Conservation (phyloP, 2,888 invertebrate species). For the Calameuta filiformis region DNA sequence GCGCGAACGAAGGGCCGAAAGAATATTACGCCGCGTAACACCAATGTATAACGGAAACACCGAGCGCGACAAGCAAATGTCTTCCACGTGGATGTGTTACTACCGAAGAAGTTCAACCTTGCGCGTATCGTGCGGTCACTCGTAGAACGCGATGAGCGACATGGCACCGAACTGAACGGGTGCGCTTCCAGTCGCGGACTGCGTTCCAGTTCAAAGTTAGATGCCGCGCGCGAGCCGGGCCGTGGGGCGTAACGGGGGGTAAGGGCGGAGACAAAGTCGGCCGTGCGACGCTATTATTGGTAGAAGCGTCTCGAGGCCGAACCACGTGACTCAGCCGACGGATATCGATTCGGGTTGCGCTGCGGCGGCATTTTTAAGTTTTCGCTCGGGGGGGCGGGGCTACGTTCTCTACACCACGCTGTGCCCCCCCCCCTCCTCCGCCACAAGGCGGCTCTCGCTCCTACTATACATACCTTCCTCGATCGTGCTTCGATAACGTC, state of each 20-base stretch:
- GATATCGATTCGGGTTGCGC: constrained; percentile 82
- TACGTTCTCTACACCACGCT: constrained; percentile 42
- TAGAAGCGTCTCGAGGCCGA: constrained; percentile 1
- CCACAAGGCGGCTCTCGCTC: background rate
- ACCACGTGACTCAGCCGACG: constrained; percentile 72
- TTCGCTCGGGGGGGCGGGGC: constrained; percentile 58
- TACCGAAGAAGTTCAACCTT: constrained; percentile 42
- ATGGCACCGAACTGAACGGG: constrained; percentile 52
- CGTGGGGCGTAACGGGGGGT: background rate
- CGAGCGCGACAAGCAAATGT: background rate
- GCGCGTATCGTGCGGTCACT: constrained; percentile 61
- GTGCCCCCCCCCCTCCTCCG: background rate
- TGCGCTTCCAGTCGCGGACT: constrained; percentile 59
- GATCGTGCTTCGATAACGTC: constrained; percentile 25
- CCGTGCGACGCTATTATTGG: background rate
- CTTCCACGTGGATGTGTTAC: background rate
- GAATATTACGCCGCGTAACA: background rate
- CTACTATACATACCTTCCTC: constrained; percentile 3
- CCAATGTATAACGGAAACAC: background rate
- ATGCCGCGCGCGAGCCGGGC: constrained; percentile 22
- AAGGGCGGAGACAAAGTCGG: constrained; percentile 9
- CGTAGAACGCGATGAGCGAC: constrained; percentile 67
- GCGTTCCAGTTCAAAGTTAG: constrained; percentile 45
- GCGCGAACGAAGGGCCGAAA: background rate
- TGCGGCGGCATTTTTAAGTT: constrained; percentile 87